A percentile compares a stretch with the other conserved stretches of the same genome.
Conservation (phyloP, 2,113 vertebrate genomes). For the Nycticorax nycticorax region DNA sequence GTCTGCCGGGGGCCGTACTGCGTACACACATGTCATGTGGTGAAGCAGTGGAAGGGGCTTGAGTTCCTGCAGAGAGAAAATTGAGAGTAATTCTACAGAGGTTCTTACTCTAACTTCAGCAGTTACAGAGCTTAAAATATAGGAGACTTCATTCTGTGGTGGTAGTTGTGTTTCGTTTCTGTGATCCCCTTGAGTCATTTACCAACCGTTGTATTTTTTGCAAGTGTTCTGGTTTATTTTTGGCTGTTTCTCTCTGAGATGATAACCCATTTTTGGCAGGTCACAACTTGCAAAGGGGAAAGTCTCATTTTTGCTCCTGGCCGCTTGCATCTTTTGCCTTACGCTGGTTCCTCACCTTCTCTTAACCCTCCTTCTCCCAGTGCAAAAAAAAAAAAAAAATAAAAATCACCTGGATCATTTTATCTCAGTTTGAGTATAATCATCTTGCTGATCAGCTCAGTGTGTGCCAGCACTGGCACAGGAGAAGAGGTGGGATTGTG, state of each 20-base stretch:
- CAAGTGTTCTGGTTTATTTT: neutral
- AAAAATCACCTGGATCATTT: neutral
- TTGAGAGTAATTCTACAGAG: no score
- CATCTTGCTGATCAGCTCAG: neutral
- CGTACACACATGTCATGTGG: accelerated
- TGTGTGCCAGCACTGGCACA: neutral
- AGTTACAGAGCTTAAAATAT: neutral
- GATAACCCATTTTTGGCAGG: neutral
- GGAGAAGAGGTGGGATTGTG: neutral
- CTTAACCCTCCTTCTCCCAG: neutral
- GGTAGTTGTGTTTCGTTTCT: neutral
- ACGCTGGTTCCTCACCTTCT: neutral
- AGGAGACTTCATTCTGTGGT: neutral
- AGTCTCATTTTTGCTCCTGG: neutral
- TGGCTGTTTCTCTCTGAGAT: neutral
- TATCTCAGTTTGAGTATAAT: neutral
- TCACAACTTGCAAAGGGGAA: neutral
- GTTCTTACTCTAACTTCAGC: neutral
- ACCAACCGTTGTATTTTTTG: neutral
- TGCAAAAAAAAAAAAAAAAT: neutral
- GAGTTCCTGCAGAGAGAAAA: neutral
- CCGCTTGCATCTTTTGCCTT: neutral
- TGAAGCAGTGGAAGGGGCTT: neutral
- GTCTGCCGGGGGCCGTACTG: neutral
- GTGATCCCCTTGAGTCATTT: neutral